Evolutionary conservation across 1,140 invertebrate species (phyloP), one percentile per base, ranked within the genome.

Genomic region (Venturia canescens): DNA sequence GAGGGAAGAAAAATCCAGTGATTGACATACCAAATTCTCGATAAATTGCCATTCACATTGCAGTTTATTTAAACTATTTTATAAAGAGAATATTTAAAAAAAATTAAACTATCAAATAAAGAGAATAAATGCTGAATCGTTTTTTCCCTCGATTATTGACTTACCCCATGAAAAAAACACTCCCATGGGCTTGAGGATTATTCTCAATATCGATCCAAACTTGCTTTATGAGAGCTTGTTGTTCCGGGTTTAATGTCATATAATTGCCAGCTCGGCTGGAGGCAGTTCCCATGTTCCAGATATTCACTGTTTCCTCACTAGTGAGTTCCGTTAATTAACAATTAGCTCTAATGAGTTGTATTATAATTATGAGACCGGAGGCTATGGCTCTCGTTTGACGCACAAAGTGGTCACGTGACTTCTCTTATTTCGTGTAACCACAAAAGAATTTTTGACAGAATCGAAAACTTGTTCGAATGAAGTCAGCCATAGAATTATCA

Each of bases 171-270:
- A 87, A 83, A 79, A 84, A 87, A n/a, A 82, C 71, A 76, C 72
- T 85, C 50, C 83, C 88, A 78, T 88, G 85, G 38, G 83, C 80
- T 34, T 84, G 84, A 50, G 85, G 83, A 82, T 87, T 86, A 38
- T 75, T 77, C 57, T 88, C 85, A 13, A 89, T 84, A 11, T 79
- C 82, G 21, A 71, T 50, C 84, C 86, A 89, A 11, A 83, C 70
- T 57, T 63, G 53, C 79, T 87, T 87, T 27, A 87, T 79, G 26
- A 85, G 67, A 29, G 66, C 29, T 44, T 82, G 84, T 60, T 88
- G 84, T 63, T 81, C 57, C 7, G 69, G 16, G 4, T 78, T 83
- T 21, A 87, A 77, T 84, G 81, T 84, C 60, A 29, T 66, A 29
- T 76, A 76, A 34, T 70, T 38, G 1, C 60, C 60, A 81, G 50